Conservation (phyloP, 1,140 invertebrate species). For the Drosophila nannoptera region DNA sequence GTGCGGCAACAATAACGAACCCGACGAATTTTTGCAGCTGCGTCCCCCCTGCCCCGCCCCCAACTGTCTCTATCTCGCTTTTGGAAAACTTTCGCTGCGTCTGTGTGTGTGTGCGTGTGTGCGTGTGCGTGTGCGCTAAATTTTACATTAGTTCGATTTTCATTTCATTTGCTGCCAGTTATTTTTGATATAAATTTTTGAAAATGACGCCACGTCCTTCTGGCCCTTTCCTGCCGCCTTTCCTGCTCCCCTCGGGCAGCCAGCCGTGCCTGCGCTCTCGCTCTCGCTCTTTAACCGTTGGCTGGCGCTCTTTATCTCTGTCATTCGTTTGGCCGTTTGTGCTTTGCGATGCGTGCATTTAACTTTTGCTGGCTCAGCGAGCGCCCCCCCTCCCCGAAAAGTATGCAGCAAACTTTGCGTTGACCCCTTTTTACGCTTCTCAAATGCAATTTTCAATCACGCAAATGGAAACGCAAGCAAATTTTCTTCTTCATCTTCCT, state of each 20-base stretch:
- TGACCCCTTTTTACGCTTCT: constrained; percentile 2
- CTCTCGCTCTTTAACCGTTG: background rate
- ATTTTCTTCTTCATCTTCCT: too few relatives aligned
- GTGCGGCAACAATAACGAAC: constrained; percentile 52
- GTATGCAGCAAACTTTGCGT: constrained; percentile 19
- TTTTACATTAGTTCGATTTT: constrained; percentile 74
- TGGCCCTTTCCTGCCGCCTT: constrained; percentile 14
- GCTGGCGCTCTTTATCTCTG: background rate
- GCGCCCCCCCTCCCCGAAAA: constrained; percentile 21
- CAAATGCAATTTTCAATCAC: constrained; percentile 31
- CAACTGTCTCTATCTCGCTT: background rate
- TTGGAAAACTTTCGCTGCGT: background rate
- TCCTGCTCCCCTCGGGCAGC: constrained; percentile 3
- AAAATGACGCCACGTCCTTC: constrained; percentile 25
- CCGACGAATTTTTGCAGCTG: constrained; percentile 61
- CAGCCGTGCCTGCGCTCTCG: background rate
- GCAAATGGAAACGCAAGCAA: constrained; percentile 24
- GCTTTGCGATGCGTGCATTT: constrained; percentile 18
- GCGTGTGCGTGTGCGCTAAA: constrained; percentile 41
- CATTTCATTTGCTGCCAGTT: constrained; percentile 65
- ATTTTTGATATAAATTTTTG: constrained; percentile 55
- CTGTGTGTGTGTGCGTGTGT: constrained; percentile 2
- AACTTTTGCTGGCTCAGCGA: constrained; percentile 36
- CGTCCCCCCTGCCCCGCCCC: background rate
- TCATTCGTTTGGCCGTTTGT: background rate